These are phyloP conservation scores for Chaetura pelagica DNA, from an alignment of 2,113 vertebrate genomes.

Conservation along the genomic window DNA sequence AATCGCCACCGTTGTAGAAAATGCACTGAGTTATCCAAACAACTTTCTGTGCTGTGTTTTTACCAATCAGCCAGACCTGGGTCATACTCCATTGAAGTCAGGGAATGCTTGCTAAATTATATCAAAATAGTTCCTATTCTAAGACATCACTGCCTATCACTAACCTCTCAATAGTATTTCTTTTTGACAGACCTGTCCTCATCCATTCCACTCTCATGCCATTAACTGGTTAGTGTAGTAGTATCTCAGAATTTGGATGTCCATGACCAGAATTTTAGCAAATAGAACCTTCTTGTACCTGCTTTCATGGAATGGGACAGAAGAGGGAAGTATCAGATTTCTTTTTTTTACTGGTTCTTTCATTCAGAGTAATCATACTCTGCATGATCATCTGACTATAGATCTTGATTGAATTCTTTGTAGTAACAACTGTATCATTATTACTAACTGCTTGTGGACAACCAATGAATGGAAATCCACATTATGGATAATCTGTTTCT, in stretches of 20 bases:
- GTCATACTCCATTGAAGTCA: not conserved
- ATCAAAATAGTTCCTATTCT: not conserved
- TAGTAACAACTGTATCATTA: constrained; percentile 42
- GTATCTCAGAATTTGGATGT: not conserved
- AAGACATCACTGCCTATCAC: not conserved
- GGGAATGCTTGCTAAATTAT: not conserved
- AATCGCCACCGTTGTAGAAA: not conserved
- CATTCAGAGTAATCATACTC: not conserved
- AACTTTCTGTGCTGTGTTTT: not conserved
- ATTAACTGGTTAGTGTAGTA: not conserved
- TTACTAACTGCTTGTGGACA: constrained; percentile 37
- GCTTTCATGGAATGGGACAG: not conserved
- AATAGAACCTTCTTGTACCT: not conserved
- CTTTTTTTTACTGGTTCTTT: not conserved
- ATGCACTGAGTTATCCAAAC: not conserved
- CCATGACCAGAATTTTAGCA: not conserved
- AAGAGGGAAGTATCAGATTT: not conserved
- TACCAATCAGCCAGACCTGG: not conserved
- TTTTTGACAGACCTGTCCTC: not conserved
- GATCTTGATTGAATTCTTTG: constrained; percentile 51
- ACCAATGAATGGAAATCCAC: not conserved
- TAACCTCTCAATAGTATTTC: not conserved
- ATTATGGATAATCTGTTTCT: constrained; percentile 31
- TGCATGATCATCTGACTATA: not conserved
- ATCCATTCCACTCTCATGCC: not conserved